phyloP scores from a whole-genome alignment of 2,797 vertebrate genomes.

The Megaceryle alcyon region DNA sequence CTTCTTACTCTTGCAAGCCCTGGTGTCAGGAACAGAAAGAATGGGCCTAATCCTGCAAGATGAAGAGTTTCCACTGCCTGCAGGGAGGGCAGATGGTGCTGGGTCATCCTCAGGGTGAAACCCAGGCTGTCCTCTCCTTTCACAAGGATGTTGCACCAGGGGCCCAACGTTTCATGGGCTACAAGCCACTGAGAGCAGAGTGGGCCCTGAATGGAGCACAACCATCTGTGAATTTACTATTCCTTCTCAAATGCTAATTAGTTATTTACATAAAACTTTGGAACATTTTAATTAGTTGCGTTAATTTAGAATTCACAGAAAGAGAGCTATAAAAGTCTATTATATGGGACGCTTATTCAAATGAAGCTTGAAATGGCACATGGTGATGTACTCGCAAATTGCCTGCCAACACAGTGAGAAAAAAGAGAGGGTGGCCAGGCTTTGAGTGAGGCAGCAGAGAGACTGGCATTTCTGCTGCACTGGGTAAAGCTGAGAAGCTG shows the following conservation, averaged over 20 bases:
- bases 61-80: background rate
- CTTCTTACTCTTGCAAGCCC: background rate
- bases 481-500: background rate
- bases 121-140: accelerated
- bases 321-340: constrained; percentile 56
- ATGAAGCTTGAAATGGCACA: constrained; percentile 62
- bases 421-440: background rate
- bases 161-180: background rate
- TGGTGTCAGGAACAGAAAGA: background rate
- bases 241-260: constrained; percentile 60
- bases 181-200: background rate
- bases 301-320: constrained; percentile 65
- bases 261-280: constrained; percentile 66
- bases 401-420: constrained; percentile 36
- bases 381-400: constrained; percentile 32
- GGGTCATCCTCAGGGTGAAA: background rate
- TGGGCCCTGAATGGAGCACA: background rate
- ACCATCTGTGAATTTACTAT: constrained; percentile 54
- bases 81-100: background rate
- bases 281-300: constrained; percentile 67
- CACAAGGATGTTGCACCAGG: background rate
- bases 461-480: background rate
- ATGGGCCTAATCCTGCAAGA: background rate
- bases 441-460: background rate
- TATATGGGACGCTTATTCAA: constrained; percentile 36